phyloP scores from a whole-genome alignment of 1,140 invertebrate species.

The Lutraria rhynchaena region DNA sequence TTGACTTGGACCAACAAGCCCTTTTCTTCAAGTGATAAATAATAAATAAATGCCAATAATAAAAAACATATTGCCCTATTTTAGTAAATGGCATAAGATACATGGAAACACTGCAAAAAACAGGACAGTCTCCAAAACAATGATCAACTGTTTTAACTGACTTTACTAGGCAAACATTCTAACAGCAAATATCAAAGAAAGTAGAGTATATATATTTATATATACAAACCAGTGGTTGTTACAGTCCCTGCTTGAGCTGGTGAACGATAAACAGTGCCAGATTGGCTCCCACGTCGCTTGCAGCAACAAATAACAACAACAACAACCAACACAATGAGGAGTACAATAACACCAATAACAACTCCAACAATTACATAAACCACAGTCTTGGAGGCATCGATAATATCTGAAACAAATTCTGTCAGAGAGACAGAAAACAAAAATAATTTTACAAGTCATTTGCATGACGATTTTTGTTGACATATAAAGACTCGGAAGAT shows the following conservation, averaged over 20 bases:
- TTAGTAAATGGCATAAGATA: background rate
- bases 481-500: no score
- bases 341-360: background rate
- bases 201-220: background rate
- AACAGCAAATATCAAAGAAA: background rate
- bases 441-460: no score
- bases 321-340: background rate
- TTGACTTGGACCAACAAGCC: no score
- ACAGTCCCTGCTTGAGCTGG: background rate
- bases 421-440: no score
- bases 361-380: background rate
- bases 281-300: background rate
- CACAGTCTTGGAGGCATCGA: background rate
- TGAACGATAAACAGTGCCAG: background rate
- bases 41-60: no score
- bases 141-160: background rate
- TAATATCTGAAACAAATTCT: background rate
- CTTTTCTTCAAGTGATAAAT: background rate
- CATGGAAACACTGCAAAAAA: background rate
- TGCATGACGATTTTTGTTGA: no score
- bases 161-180: background rate
- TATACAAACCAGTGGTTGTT: background rate
- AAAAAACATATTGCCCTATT: background rate
- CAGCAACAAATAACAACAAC: conserved; percentile 13
- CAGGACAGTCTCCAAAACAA: background rate